Evolutionary conservation across 1,140 invertebrate species (phyloP).

Genomic region (Galleria mellonella): DNA sequence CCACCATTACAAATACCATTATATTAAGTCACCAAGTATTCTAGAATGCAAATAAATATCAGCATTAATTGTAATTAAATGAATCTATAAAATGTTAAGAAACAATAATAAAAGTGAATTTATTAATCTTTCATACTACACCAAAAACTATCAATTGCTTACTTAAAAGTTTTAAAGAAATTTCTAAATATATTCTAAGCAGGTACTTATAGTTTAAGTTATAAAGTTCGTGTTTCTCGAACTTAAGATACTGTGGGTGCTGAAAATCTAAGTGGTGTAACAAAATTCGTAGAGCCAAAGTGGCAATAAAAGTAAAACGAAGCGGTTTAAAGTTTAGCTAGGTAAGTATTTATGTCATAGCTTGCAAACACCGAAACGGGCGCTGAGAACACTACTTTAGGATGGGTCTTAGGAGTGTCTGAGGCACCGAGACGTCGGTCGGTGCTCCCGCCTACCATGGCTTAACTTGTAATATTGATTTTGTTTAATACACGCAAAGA

Average conservation of each 20-base stretch:
- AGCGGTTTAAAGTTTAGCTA: constrained; percentile 51
- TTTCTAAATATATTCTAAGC: neutral
- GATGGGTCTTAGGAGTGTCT: constrained; percentile 37
- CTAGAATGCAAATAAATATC: too few relatives aligned
- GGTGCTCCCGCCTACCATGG: constrained; percentile 27
- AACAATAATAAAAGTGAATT: too few relatives aligned
- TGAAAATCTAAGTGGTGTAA: constrained; percentile 10
- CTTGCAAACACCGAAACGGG: constrained; percentile 50
- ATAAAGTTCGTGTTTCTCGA: neutral
- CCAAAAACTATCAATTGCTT: neutral
- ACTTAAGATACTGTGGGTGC: neutral
- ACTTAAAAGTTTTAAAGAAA: neutral
- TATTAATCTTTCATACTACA: too few relatives aligned
- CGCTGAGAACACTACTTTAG: constrained; percentile 37
- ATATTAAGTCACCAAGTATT: too few relatives aligned
- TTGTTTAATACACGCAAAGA: too few relatives aligned
- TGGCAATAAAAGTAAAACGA: constrained; percentile 48
- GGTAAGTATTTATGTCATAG: constrained; percentile 59
- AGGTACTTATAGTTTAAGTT: neutral
- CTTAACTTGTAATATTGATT: constrained; percentile 24
- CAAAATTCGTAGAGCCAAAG: constrained; percentile 31
- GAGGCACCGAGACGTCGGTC: constrained; percentile 27
- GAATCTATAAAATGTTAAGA: too few relatives aligned
- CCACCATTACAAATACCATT: too few relatives aligned
- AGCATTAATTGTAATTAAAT: too few relatives aligned